Conservation (phyloP, 2,888 invertebrate species). For the Apodemia zela region DNA sequence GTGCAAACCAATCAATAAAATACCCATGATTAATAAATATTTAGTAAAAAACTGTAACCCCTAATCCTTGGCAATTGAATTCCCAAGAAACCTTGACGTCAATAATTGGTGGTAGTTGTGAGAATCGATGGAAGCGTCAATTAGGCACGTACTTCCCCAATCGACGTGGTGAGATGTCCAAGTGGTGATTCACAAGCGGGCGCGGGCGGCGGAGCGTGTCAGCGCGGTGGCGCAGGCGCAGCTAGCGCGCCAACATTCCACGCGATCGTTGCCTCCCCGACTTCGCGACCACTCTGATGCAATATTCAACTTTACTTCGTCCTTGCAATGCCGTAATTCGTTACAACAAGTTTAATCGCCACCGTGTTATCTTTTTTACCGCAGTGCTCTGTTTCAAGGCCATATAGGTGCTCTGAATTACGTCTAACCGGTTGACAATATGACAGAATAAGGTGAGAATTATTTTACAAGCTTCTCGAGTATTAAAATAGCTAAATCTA, state of each 20-base stretch:
- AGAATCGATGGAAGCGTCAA: constrained; percentile 40
- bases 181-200: constrained; percentile 57
- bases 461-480: constrained; percentile 34
- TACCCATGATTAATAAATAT: neutral
- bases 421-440: constrained; percentile 44
- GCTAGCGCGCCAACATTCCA: constrained; percentile 64
- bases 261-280: constrained; percentile 72
- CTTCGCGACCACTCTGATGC: constrained; percentile 68
- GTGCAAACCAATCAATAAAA: neutral
- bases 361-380: constrained; percentile 65
- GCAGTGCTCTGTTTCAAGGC: constrained; percentile 60
- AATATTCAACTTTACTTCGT: constrained; percentile 80
- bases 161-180: constrained; percentile 45
- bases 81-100: constrained; percentile 45
- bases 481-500: constrained; percentile 40
- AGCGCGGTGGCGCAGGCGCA: constrained; percentile 40
- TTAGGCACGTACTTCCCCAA: constrained; percentile 66
- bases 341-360: constrained; percentile 72
- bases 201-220: constrained; percentile 37
- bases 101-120: constrained; percentile 43
- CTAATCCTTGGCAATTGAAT: neutral
- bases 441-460: constrained; percentile 29
- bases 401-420: constrained; percentile 65
- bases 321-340: constrained; percentile 81
- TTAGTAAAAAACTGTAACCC: neutral